These are phyloP conservation scores for Aradophagus sp. DNA, from an alignment of 1,140 invertebrate species.

Conservation along the genomic window DNA sequence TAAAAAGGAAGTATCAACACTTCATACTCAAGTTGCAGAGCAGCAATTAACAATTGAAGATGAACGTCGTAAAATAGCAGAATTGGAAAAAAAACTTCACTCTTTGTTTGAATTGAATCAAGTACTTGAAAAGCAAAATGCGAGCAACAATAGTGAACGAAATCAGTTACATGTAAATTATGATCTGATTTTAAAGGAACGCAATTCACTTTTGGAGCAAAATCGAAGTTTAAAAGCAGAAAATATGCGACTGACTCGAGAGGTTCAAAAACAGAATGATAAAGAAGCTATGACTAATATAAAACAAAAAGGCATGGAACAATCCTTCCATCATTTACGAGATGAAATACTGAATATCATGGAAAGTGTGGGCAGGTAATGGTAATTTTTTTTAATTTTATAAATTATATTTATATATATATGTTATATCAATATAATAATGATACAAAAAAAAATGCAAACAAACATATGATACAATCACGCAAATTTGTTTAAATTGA, in stretches of 20 bases:
- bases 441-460: too few species aligned
- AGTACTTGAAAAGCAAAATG: conserved; percentile 63
- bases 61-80: conserved; percentile 54
- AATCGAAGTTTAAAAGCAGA: conserved; percentile 47
- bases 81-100: conserved; percentile 60
- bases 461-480: too few species aligned
- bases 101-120: conserved; percentile 44
- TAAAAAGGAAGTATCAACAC: conserved; percentile 56
- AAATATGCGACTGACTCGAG: conserved; percentile 57
- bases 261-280: conserved; percentile 53
- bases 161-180: conserved; percentile 60
- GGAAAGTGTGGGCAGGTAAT: conserved; percentile 1
- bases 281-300: conserved; percentile 24
- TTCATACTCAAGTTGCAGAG: conserved; percentile 54
- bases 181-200: conserved; percentile 55
- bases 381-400: too few species aligned
- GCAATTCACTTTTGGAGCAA: conserved; percentile 59
- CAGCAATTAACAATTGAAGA: conserved; percentile 58
- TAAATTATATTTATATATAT: too few species aligned
- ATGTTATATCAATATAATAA: too few species aligned
- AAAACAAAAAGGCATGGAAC: conserved; percentile 48
- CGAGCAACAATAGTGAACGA: conserved; percentile 48
- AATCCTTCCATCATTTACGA: conserved; percentile 43
- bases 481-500: too few species aligned
- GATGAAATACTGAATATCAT: conserved; percentile 34